phyloP scores from a whole-genome alignment of 2,888 invertebrate genomes.

The Dynastes tityus region DNA sequence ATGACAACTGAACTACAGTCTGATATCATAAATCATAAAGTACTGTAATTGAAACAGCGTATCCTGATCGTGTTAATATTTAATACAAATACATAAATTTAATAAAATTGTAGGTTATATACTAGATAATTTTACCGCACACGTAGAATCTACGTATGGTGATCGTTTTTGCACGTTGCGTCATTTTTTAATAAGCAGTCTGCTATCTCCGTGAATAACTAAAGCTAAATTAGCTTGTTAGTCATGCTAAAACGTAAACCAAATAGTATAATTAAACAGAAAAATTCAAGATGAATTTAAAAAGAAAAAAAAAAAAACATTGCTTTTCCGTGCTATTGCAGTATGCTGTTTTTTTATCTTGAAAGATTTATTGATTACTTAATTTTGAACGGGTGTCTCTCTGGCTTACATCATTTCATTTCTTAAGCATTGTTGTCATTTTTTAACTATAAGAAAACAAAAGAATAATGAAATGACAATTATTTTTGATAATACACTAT shows the following conservation, averaged over 20 bases:
- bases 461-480: background rate
- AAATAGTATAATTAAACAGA: background rate
- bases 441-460: background rate
- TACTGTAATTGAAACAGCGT: background rate
- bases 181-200: conserved; percentile 39
- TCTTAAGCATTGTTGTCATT: background rate
- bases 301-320: too few relatives aligned
- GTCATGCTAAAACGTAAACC: conserved; percentile 28
- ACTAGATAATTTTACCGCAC: conserved; percentile 1
- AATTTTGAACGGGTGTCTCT: background rate
- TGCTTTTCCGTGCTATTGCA: background rate
- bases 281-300: background rate
- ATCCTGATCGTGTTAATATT: background rate
- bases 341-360: background rate
- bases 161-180: conserved; percentile 39
- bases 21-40: background rate
- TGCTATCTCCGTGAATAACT: conserved; percentile 37
- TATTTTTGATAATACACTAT: too few relatives aligned
- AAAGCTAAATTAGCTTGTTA: conserved; percentile 39
- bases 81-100: background rate
- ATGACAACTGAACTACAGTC: background rate
- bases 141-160: background rate
- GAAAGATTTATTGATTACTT: conserved; percentile 23
- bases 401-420: background rate
- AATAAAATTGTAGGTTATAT: background rate